Percentiles rank a stretch among this genome's conserved stretches.
Evolutionary conservation across 2,113 vertebrate species (phyloP).

Genomic region (Leiothrix lutea): DNA sequence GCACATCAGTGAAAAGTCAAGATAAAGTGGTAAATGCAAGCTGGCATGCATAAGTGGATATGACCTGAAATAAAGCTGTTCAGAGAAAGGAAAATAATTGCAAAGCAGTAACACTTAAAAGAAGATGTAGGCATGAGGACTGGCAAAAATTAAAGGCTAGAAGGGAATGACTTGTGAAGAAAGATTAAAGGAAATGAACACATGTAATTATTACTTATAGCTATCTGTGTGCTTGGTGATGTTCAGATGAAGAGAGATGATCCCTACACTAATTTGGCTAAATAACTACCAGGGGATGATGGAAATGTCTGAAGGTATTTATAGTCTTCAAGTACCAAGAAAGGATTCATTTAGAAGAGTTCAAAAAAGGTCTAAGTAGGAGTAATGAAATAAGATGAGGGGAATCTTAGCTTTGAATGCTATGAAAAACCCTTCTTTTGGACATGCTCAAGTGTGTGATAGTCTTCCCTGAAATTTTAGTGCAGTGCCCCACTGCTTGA

Average conservation of each 20-base stretch:
- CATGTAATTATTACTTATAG: slow-evolving; percentile 46
- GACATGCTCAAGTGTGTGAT: background rate
- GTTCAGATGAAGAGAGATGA: slow-evolving; percentile 44
- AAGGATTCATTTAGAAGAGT: slow-evolving; percentile 35
- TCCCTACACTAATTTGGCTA: slow-evolving; percentile 40
- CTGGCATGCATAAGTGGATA: background rate
- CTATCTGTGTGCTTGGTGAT: slow-evolving; percentile 12
- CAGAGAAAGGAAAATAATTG: slow-evolving; percentile 8
- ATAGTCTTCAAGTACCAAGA: slow-evolving; percentile 22
- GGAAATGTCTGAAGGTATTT: slow-evolving; percentile 42
- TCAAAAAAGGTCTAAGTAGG: slow-evolving; percentile 26
- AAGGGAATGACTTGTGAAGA: slow-evolving; percentile 42
- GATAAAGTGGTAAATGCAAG: background rate
- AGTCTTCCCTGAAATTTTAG: background rate
- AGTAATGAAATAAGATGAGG: slow-evolving; percentile 43
- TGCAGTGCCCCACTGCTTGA: background rate
- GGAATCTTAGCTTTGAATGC: background rate
- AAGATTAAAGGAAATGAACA: slow-evolving; percentile 59
- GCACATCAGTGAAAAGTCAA: background rate
- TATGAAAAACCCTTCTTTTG: background rate
- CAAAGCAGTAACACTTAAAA: slow-evolving; percentile 13
- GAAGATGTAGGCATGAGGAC: background rate
- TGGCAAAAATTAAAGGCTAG: slow-evolving; percentile 43
- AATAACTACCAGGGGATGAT: slow-evolving; percentile 45
- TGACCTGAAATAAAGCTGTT: slow-evolving; percentile 2